Base-by-base conservation (phyloP, 2,797 vertebrate species). In the Myoxocephalus aenaeus region DNA sequence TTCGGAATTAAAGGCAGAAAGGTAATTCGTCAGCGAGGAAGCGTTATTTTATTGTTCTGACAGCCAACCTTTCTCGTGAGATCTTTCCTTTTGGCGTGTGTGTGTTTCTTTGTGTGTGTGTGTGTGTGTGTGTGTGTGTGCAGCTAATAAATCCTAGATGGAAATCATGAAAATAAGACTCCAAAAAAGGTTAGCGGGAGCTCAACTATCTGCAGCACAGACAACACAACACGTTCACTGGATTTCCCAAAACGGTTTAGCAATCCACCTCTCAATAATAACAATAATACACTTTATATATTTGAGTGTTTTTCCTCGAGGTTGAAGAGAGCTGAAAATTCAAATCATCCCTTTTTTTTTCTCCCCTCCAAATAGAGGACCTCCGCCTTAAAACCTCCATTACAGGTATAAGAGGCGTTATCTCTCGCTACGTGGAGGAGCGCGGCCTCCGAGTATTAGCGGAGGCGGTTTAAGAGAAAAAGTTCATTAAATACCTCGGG, bases 401-500 rank as follows among this genome's bases (percentile, higher is more conserved):
- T 86, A 75, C 50, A 51, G 54, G 90, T 91, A 75, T 44, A n/a
- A 46, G 69, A 69, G 46, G 48, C 32, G 3, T 86, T 84, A 81
- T 82, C 85, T 86, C 48, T 62, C 3, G 67, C 80, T 80, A 81
- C 80, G 56, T 82, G 81, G 66, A 76, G 61, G 85, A 83, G 80
- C 82, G 38, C 40, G 53, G 83, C 87, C 79, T 69, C 53, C 36
- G 87, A 86, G 90, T 86, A 89, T 92, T 90, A 93, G 87, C 79
- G 20, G 69, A 87, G 83, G 86, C 72, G 79, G 70, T 88, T 88
- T 83, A 87, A 90, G 84, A 91, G 89, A 88, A 89, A 90, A 93
- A 93, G 88, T 94, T 94, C 89, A 93, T 92, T 94, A 94, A 94
- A 92, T 88, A 93, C 92, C 90, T 92, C 83, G 54, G 93, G 92